Percentiles rank a stretch among this genome's conserved stretches.
Conservation (phyloP, 1,140 invertebrate species). For the Solenopsis fugax region DNA sequence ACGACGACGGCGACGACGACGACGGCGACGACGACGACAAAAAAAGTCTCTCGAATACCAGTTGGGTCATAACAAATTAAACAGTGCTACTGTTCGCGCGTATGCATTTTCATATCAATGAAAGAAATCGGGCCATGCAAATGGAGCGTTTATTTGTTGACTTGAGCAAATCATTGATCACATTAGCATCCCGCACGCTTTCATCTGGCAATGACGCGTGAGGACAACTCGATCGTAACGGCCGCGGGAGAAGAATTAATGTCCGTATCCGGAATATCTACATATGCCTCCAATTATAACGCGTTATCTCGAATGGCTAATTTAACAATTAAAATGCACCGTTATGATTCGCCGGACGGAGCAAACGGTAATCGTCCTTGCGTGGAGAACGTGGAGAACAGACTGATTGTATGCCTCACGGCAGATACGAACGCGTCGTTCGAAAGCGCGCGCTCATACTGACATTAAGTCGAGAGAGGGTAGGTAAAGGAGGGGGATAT, state of each 20-base stretch:
- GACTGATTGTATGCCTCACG: constrained; percentile 74
- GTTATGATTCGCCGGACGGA: constrained; percentile 55
- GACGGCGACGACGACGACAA: constrained; percentile 23
- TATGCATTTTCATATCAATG: constrained; percentile 57
- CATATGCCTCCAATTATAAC: neutral
- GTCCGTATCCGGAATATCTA: neutral
- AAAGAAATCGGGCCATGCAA: neutral
- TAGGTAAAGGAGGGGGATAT: constrained; percentile 45
- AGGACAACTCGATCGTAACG: neutral
- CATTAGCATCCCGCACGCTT: constrained; percentile 3
- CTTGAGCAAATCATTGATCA: constrained; percentile 34
- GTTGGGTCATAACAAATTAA: constrained; percentile 65
- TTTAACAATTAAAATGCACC: constrained; percentile 33
- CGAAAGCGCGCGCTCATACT: constrained; percentile 77
- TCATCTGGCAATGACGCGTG: constrained; percentile 3
- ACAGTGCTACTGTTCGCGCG: constrained; percentile 57
- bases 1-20: constrained; percentile 15
- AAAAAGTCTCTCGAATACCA: constrained; percentile 10
- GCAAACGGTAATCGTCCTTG: constrained; percentile 66
- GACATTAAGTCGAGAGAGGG: constrained; percentile 71
- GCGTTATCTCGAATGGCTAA: neutral
- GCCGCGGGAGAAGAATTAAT: neutral
- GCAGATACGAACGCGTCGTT: constrained; percentile 71
- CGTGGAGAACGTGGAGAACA: constrained; percentile 77
- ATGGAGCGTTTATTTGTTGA: neutral